phyloP scores from a whole-genome alignment of 2,888 invertebrate species.

The Seira ritae region DNA sequence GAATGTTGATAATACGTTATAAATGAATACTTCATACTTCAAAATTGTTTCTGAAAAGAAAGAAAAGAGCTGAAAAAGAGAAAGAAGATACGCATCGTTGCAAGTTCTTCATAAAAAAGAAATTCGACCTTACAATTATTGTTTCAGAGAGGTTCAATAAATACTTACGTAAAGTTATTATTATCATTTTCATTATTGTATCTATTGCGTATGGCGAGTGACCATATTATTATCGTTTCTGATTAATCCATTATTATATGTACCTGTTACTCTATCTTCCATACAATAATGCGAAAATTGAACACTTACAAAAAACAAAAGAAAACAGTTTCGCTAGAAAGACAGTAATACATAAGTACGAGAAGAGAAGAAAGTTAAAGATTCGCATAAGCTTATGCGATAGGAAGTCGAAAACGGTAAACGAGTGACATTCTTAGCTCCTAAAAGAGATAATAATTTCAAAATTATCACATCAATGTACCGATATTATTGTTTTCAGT shows the following conservation, averaged over 20 bases:
- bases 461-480: conserved; percentile 53
- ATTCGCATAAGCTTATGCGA: background rate
- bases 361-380: background rate
- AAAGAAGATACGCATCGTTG: too few relatives aligned
- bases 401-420: conserved; percentile 40
- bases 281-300: conserved; percentile 7
- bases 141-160: background rate
- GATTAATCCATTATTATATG: too few relatives aligned
- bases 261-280: too few relatives aligned
- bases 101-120: too few relatives aligned
- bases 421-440: background rate
- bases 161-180: background rate
- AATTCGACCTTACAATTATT: background rate
- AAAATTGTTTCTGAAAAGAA: conserved; percentile 17
- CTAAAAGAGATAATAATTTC: conserved; percentile 35
- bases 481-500: conserved; percentile 39
- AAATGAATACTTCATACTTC: conserved; percentile 17
- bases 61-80: conserved; percentile 22
- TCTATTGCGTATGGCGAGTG: conserved; percentile 3
- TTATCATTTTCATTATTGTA: conserved; percentile 25
- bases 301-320: conserved; percentile 2
- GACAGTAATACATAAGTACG: too few relatives aligned
- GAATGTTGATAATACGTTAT: conserved; percentile 17
- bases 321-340: conserved; percentile 23
- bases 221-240: background rate